Evolutionary conservation across 30 jellyfish, hydroid and myxozoan genomes (phyloP), one percentile per base, ranked within the genome.

Genomic region (Cassiopea xamachana): DNA sequence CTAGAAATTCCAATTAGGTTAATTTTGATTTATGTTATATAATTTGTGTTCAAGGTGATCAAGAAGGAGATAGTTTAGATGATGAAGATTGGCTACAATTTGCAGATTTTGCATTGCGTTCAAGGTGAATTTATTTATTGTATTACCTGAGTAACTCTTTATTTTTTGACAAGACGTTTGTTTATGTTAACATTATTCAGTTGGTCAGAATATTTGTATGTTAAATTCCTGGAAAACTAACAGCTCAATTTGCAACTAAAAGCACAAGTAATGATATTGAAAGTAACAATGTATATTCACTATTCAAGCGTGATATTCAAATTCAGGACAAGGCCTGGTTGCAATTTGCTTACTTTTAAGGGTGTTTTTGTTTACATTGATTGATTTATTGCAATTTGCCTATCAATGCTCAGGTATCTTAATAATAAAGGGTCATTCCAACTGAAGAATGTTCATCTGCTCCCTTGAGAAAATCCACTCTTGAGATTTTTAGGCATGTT

Each of bases 11-110:
- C 39, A 27, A 27, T 27, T 27, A 27, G 39, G 39, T 27, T 27
- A 27, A 27, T 27, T 27, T 27, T 27, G 39, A 55, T 55, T 55
- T 55, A 55, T 55, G 12, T 3, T 55, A 14, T 9, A 64, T 64
- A 4, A 4, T 14, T 13, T 14, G 39, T 60, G 7, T 47, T 82
- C 9, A 19, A 82, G 90, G 69, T 82, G 73, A 82, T 64, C 69
- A 82, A 43, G 90, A 58, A 64, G 73, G 18, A 18, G 90, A 67
- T 17, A 55, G 70, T 19, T 68, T 82, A n/a, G 90, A 82, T 12
- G 81, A 61, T 16, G 81, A 82, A 60, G 90, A 67, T 50, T 82
- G 90, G 90, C 10, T 71, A 47, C 73, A 58, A 46, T 45, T 82
- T 46, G 90, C 81, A 12, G 90, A 82, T 45, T 82, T 61, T 49